Evolutionary conservation across 2,888 invertebrate species (phyloP), one percentile per base, ranked within the genome.

Genomic region (Drosophila siamana): DNA sequence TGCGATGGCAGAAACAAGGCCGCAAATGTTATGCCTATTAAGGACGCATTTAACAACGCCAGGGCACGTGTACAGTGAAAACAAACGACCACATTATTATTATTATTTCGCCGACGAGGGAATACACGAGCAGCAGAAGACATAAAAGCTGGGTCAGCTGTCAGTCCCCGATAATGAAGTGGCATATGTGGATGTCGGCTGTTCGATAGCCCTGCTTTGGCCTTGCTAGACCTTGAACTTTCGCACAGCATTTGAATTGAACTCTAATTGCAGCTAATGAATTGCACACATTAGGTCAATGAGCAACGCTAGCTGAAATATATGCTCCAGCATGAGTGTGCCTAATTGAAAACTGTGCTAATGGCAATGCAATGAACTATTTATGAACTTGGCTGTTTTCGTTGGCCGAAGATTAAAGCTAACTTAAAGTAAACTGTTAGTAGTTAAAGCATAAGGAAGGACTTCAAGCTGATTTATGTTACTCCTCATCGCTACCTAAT

Each of bases 181-280:
- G 80, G 64, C 67, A 73, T 63, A 80, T 77, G 63, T 69, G 33
- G 46, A 47, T 56, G 70, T 52, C 52, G 63, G 36, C 57, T 36
- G 51, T 36, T 59, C 44, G 19, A 52, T 68, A 46, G 74, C 46
- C 9, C 4, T 46, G 56, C 59, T 26, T 8, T 50, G 22, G 16
- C 40, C 16, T 55, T 54, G 59, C 33, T 38, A 61, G 62, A 61
- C 78, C 87, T 78, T 84, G 82, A 87, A 87, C 78, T 69, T 54
- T 28, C 41, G 7, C n/a, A 7, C 40, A 9, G 52, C 52, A 36
- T 46, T 46, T 87, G 77, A 85, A 83, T 86, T 64, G 86, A 82
- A 86, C 88, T 82, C 69, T 82, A 83, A 88, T 85, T 88, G 80
- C 71, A 72, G 57, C 68, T 79, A 82, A 83, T 86, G 83, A 86